Evolutionary conservation across 2,888 invertebrate genomes (phyloP).

Genomic region (Tryphoninae sp.): DNA sequence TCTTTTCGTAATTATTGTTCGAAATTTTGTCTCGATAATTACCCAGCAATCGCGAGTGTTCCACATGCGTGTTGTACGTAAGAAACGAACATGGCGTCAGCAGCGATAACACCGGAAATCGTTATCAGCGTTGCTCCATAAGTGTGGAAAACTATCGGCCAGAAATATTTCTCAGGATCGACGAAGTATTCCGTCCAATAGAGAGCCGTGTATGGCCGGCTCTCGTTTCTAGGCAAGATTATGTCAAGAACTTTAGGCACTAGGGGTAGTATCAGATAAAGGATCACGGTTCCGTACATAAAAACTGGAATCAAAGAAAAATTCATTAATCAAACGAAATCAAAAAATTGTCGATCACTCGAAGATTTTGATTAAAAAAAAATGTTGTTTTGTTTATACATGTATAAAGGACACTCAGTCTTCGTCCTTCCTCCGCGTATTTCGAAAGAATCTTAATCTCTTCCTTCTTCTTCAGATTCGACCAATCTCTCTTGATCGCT

Average conservation of each 20-base stretch:
- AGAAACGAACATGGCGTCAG: slow-evolving; percentile 8
- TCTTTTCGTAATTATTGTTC: not conserved
- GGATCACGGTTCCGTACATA: not conserved
- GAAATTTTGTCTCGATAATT: not conserved
- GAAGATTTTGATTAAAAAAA: not conserved
- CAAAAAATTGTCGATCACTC: too few species aligned
- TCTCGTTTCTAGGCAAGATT: slow-evolving; percentile 36
- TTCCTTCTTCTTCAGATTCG: not conserved
- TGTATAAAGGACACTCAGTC: slow-evolving; percentile 24
- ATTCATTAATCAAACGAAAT: not conserved
- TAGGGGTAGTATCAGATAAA: slow-evolving; percentile 34
- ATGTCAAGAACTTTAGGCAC: slow-evolving; percentile 31
- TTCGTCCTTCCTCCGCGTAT: slow-evolving; percentile 33
- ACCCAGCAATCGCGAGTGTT: not conserved
- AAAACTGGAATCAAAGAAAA: not conserved
- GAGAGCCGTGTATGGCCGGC: slow-evolving; percentile 5
- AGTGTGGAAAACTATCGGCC: slow-evolving; percentile 41
- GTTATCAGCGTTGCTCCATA: slow-evolving; percentile 25
- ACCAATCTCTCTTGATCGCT: slow-evolving; percentile 37
- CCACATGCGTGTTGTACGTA: slow-evolving; percentile 13
- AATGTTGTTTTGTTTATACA: not conserved
- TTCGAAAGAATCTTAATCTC: slow-evolving; percentile 31
- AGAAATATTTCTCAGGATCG: slow-evolving; percentile 12
- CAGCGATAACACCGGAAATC: slow-evolving; percentile 3
- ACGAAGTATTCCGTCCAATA: slow-evolving; percentile 30